Evolutionary conservation across 2,113 vertebrate species (phyloP).

Genomic region (Dasyprocta punctata): DNA sequence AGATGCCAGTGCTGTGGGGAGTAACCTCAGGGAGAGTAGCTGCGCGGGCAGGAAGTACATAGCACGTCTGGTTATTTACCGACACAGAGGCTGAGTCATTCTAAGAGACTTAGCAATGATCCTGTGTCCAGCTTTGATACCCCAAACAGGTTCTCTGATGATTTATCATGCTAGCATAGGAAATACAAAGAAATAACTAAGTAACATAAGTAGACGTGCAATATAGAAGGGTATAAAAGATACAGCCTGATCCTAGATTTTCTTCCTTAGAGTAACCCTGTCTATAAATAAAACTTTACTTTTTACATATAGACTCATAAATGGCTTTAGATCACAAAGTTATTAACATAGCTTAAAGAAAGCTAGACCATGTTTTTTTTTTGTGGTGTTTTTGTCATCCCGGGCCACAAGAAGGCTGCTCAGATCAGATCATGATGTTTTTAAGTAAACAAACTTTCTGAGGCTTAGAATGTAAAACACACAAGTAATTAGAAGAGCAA

Average conservation of each 20-base stretch:
- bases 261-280: conserved; percentile 77
- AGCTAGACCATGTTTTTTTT: conserved; percentile 28
- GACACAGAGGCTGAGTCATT: conserved; percentile 50
- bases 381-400: conserved; percentile 50
- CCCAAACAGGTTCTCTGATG: conserved; percentile 66
- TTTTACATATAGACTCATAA: conserved; percentile 47
- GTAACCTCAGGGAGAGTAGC: too few species aligned
- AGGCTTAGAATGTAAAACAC: too few species aligned
- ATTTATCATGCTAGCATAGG: conserved; percentile 71
- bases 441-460: not conserved
- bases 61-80: conserved; percentile 38
- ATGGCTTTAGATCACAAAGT: conserved; percentile 43
- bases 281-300: conserved; percentile 66
- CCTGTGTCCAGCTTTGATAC: conserved; percentile 50
- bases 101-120: conserved; percentile 48
- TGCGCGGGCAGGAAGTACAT: too few species aligned
- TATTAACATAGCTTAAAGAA: conserved; percentile 52
- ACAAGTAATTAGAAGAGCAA: conserved; percentile 76
- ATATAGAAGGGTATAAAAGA: conserved; percentile 65
- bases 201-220: conserved; percentile 59
- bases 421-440: conserved; percentile 28
- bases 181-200: conserved; percentile 75
- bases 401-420: conserved; percentile 67
- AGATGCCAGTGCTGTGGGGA: too few species aligned
- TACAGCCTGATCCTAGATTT: conserved; percentile 79